These are phyloP conservation scores for Paragorgia papillata DNA, from an alignment of 92 coral and sea anemone species.

Conservation along the genomic window DNA sequence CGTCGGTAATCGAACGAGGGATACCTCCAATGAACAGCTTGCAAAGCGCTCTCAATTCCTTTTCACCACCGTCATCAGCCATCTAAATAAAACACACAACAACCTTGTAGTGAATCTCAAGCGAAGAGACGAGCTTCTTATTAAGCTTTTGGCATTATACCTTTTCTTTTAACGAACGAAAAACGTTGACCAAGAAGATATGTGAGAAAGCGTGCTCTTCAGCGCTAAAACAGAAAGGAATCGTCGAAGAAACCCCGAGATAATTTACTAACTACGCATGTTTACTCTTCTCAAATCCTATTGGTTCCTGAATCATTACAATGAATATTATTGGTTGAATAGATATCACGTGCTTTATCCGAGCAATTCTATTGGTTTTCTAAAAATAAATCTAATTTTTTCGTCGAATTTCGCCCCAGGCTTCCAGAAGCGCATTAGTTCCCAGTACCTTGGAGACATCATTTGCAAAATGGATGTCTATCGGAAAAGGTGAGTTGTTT, in stretches of 20 bases:
- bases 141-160: too few species aligned
- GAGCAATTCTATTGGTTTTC: background rate
- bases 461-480: background rate
- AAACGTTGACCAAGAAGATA: too few species aligned
- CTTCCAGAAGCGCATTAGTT: background rate
- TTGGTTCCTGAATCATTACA: background rate
- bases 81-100: constrained; percentile 8
- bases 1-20: constrained; percentile 51
- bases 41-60: constrained; percentile 62
- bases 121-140: too few species aligned
- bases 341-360: background rate
- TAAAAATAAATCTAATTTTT: background rate
- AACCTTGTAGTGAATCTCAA: too few species aligned
- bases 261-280: too few species aligned
- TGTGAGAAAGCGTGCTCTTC: too few species aligned
- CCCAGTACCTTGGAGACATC: background rate
- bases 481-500: background rate
- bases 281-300: too few species aligned
- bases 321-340: background rate
- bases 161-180: too few species aligned
- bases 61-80: constrained; percentile 22
- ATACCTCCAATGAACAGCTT: constrained; percentile 94
- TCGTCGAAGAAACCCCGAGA: too few species aligned
- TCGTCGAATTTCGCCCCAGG: background rate
- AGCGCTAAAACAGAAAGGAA: too few species aligned